phyloP scores from a whole-genome alignment of 2,113 vertebrate genomes.

The Leuciscus idus region DNA sequence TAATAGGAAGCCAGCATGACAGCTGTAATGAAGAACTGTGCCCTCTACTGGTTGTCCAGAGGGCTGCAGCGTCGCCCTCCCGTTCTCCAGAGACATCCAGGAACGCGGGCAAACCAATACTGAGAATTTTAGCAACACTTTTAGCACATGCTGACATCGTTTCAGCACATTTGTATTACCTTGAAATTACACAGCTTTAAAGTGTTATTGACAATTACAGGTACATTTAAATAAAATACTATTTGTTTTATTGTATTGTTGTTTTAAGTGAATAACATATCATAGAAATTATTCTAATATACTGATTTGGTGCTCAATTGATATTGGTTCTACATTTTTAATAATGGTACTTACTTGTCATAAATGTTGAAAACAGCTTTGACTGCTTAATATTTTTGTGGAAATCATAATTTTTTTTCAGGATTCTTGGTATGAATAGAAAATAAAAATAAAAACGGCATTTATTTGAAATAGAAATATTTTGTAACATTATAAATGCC shows the following conservation, averaged over 20 bases:
- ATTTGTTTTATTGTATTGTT: background rate
- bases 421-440: no score
- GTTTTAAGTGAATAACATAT: background rate
- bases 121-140: conserved; percentile 50
- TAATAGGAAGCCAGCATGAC: conserved; percentile 78
- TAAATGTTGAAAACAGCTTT: no score
- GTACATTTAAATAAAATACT: background rate
- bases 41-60: conserved; percentile 79
- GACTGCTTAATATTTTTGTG: no score
- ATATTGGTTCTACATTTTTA: no score
- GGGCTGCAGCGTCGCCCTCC: conserved; percentile 69
- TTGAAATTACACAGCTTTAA: background rate
- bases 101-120: conserved; percentile 79
- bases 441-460: no score
- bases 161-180: background rate
- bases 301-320: no score
- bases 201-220: background rate
- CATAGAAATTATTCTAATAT: no score
- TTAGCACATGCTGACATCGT: background rate
- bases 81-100: conserved; percentile 81
- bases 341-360: no score
- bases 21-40: conserved; percentile 77
- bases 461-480: no score
- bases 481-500: no score
- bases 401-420: no score